Conservation (phyloP, 2,888 invertebrate genomes). For the Leucophenga montana region DNA sequence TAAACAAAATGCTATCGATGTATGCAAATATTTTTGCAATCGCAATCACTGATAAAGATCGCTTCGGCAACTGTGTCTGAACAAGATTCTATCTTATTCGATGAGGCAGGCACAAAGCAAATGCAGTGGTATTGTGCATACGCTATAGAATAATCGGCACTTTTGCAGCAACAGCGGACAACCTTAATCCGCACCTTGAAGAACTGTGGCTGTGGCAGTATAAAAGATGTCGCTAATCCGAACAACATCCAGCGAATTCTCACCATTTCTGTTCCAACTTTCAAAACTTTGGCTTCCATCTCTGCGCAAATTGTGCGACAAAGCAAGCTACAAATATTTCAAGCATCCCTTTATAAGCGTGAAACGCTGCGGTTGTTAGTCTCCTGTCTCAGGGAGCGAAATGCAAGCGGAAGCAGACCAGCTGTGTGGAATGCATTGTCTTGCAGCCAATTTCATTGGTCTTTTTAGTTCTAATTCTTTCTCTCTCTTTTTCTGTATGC, state of each 20-base stretch:
- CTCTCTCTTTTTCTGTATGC: too few relatives aligned
- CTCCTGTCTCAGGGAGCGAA: neutral
- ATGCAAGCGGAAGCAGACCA: constrained; percentile 47
- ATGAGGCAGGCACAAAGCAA: neutral
- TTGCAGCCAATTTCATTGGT: too few relatives aligned
- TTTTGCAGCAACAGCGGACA: neutral
- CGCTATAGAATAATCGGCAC: neutral
- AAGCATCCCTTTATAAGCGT: constrained; percentile 65
- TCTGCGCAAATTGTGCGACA: constrained; percentile 29
- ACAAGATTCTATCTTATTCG: neutral
- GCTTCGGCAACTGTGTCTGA: neutral
- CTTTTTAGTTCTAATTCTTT: too few relatives aligned
- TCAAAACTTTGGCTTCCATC: constrained; percentile 43
- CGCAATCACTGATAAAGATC: constrained; percentile 9
- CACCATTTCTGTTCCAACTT: constrained; percentile 52
- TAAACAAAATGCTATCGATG: constrained; percentile 11
- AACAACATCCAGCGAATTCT: constrained; percentile 43
- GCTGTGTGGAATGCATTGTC: constrained; percentile 23
- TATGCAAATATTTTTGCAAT: constrained; percentile 15
- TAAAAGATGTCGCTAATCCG: constrained; percentile 27
- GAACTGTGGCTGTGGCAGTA: neutral
- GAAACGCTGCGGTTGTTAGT: constrained; percentile 30
- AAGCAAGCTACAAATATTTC: constrained; percentile 55
- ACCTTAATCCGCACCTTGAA: neutral
- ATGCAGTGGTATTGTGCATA: neutral